Evolutionary conservation across 1,140 invertebrate genomes (phyloP).

Genomic region (Lepidurus apus): DNA sequence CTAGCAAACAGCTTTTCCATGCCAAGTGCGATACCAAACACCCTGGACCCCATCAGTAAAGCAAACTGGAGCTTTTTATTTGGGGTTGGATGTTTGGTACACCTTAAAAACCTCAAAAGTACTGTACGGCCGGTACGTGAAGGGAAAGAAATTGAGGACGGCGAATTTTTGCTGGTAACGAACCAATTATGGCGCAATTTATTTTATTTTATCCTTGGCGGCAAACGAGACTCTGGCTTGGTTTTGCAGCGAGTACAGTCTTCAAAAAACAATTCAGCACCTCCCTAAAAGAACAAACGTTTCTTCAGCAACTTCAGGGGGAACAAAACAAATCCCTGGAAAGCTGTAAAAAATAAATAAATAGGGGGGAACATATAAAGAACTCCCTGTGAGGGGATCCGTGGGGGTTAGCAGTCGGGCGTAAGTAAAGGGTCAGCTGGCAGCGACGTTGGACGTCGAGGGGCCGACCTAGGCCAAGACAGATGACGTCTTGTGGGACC

Average conservation of each 20-base stretch:
- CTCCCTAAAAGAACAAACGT: no score
- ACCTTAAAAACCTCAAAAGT: no score
- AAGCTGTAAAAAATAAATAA: not conserved
- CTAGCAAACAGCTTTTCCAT: constrained; percentile 18
- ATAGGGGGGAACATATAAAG: not conserved
- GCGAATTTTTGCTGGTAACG: no score
- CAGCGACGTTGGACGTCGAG: not conserved
- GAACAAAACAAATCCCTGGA: not conserved
- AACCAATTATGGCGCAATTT: no score
- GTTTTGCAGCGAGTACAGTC: no score
- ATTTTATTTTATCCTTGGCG: no score
- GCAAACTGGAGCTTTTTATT: not conserved
- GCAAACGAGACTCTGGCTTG: no score
- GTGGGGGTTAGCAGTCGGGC: not conserved
- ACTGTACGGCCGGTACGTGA: no score
- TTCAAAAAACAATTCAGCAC: no score
- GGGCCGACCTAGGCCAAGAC: not conserved
- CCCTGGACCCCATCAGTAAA: not conserved
- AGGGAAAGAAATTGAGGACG: no score
- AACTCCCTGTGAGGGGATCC: not conserved
- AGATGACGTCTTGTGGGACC: constrained; percentile 17
- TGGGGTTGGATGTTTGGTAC: not conserved
- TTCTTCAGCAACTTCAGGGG: no score
- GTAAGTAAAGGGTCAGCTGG: not conserved
- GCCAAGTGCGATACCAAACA: not conserved